Evolutionary conservation across 2,113 vertebrate genomes (phyloP).

Genomic region (Antidorcas marsupialis): DNA sequence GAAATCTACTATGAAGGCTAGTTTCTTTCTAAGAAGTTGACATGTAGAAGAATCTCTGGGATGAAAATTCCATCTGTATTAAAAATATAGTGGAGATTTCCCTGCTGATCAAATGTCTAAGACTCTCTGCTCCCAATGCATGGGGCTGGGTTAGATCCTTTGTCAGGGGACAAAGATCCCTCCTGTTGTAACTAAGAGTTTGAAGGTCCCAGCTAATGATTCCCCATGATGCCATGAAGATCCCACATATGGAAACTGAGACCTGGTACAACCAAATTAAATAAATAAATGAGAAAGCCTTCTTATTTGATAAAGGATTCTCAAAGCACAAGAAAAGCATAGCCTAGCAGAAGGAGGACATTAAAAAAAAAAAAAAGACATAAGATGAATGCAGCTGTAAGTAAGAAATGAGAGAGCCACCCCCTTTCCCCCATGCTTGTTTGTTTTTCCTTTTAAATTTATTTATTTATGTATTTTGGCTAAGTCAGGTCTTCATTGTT

Average conservation of each 20-base stretch:
- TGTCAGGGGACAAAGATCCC: not conserved
- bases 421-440: not conserved
- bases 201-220: accelerated
- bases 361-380: not conserved
- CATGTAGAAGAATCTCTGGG: slow-evolving; percentile 44
- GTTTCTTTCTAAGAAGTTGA: slow-evolving; percentile 57
- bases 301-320: not conserved
- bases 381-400: not conserved
- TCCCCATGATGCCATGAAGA: not conserved
- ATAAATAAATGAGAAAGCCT: not conserved
- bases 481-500: not conserved
- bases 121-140: not conserved
- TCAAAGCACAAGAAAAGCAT: not conserved
- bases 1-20: not conserved
- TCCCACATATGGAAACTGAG: not conserved
- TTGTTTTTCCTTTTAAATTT: not conserved
- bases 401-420: not conserved
- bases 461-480: not conserved
- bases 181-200: not conserved
- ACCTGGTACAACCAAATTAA: not conserved
- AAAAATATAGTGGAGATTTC: not conserved
- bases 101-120: not conserved
- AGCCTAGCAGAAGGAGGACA: not conserved
- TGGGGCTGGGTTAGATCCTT: not conserved
- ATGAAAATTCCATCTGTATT: slow-evolving; percentile 58